Base-by-base conservation (phyloP, 2,797 vertebrate species). In the Spatula versicolor region DNA sequence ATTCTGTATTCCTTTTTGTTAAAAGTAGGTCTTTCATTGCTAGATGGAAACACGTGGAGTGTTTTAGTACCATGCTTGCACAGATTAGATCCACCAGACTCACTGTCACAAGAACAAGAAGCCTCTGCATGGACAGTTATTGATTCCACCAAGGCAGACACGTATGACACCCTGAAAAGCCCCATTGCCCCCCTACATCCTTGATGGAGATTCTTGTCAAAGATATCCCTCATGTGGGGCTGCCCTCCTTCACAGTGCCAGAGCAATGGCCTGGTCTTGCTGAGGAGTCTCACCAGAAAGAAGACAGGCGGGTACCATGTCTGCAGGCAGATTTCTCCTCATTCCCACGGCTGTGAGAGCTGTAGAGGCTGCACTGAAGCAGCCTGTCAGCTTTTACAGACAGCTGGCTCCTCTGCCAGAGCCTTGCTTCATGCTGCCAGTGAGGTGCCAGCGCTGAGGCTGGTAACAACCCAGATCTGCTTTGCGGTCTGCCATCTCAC, bases 201-300 rank as follows among this genome's bases (percentile, higher is more conserved):
- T 41, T 81, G 62, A 48, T 56, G 28, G 60, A 90, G 28, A 75
- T 5, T 4, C 10, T 72, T 17, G 66, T 64, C 41, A 64, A 74
- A 84, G 50, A 3, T 45, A 17, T 14, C 46, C 23, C n/a, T 39
- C 39, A 2, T 0, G 0, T 5, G 0, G 1, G 13, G 3, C 43
- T 50, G 5, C 5, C 3, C 45, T n/a, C 7, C 33, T 46, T 76
- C 26, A 37, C 22, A 28, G 0, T 0, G 0, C 63, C 54, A 39
- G 7, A 69, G 23, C 23, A 83, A 33, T 22, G 3, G 1, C 9
- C 23, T 0, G 37, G 69, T 25, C 26, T 50, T 54, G 2, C 77
- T 23, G 54, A 86, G 31, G 39, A 68, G 11, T 31, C 7, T 83
- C 3, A 2, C 52, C 22, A 31, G 62, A 13, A 19, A 21, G 62